These are phyloP conservation scores for Lamellibrachia columna DNA, from an alignment of 2,888 invertebrate genomes.

Conservation along the genomic window DNA sequence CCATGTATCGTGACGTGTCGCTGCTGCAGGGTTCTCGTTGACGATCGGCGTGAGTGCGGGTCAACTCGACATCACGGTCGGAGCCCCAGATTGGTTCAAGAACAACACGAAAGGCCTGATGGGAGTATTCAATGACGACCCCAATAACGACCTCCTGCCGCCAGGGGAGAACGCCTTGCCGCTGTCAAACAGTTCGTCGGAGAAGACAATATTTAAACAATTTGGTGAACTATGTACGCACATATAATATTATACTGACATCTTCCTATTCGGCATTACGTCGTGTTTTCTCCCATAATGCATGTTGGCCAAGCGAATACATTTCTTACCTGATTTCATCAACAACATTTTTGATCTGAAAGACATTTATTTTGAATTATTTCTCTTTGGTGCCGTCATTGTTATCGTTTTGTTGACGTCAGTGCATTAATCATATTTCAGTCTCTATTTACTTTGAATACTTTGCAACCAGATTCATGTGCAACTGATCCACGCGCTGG, in stretches of 20 bases:
- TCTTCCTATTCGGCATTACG: background rate
- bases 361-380: no score
- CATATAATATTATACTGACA: background rate
- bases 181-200: conserved; percentile 13
- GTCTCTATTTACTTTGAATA: background rate
- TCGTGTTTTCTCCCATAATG: no score
- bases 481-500: background rate
- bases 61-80: background rate
- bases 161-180: background rate
- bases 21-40: background rate
- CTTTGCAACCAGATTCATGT: background rate
- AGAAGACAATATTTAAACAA: background rate
- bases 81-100: background rate
- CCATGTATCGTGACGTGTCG: background rate
- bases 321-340: no score
- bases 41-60: background rate
- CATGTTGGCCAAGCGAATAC: no score
- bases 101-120: conserved; percentile 20
- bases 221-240: conserved; percentile 20
- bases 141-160: conserved; percentile 7
- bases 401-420: background rate
- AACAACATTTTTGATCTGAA: no score
- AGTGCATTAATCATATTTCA: background rate
- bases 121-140: conserved; percentile 22
- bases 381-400: background rate